These are phyloP conservation scores for Trichogramma pretiosum DNA, from an alignment of 1,140 invertebrate species.

Conservation along the genomic window DNA sequence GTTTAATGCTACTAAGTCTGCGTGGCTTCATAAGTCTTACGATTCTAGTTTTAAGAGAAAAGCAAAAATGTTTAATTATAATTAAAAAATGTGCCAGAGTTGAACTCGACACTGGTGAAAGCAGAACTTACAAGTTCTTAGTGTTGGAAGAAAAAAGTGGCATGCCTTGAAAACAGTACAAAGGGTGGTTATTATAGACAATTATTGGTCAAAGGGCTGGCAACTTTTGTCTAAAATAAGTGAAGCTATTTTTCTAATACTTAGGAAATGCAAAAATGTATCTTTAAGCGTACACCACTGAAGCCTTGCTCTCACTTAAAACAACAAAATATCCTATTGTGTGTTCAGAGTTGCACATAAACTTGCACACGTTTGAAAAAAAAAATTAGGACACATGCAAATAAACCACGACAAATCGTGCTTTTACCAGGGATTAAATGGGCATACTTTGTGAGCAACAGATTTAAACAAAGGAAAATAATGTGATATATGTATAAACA, in stretches of 20 bases:
- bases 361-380: slow-evolving; percentile 15
- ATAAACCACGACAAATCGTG: slow-evolving; percentile 29
- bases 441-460: slow-evolving; percentile 41
- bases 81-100: no score
- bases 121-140: slow-evolving; percentile 31
- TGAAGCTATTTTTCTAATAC: slow-evolving; percentile 49
- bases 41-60: no score
- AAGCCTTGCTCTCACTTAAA: slow-evolving; percentile 45
- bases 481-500: slow-evolving; percentile 36
- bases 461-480: slow-evolving; percentile 27
- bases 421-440: slow-evolving; percentile 44
- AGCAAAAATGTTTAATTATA: no score
- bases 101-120: slow-evolving; percentile 10
- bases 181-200: slow-evolving; percentile 41
- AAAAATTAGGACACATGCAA: slow-evolving; percentile 22
- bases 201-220: slow-evolving; percentile 44
- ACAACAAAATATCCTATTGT: slow-evolving; percentile 18
- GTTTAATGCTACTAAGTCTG: no score
- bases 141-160: slow-evolving; percentile 45
- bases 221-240: slow-evolving; percentile 45
- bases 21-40: slow-evolving; percentile 8
- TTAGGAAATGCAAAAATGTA: slow-evolving; percentile 38
- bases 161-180: slow-evolving; percentile 50
- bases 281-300: slow-evolving; percentile 44
- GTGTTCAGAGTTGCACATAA: slow-evolving; percentile 10